Evolutionary conservation across 2,113 vertebrate genomes (phyloP).

Genomic region (Martes martes): DNA sequence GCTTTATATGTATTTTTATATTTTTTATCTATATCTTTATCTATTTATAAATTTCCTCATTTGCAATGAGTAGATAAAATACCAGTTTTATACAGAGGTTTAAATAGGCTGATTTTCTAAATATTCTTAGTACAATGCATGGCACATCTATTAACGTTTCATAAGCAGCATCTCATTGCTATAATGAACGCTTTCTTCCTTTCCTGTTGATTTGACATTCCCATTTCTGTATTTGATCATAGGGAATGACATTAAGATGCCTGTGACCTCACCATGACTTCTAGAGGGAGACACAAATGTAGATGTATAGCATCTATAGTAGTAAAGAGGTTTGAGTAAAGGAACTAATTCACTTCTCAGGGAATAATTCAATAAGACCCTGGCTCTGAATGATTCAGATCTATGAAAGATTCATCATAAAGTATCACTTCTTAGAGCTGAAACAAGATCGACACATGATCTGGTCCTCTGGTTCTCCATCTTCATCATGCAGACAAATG

Average conservation of each 20-base stretch:
- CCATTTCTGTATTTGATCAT: background rate
- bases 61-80: background rate
- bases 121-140: background rate
- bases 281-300: background rate
- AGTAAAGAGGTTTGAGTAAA: background rate
- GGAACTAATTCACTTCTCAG: slow-evolving; percentile 8
- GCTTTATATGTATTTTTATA: background rate
- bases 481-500: background rate
- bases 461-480: background rate
- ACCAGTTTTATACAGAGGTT: background rate
- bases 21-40: background rate
- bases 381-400: background rate
- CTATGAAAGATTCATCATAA: background rate
- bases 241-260: background rate
- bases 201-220: background rate
- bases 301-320: background rate
- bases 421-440: background rate
- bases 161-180: background rate
- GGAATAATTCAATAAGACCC: background rate
- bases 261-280: background rate
- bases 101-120: background rate
- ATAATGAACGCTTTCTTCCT: background rate
- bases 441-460: background rate
- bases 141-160: background rate
- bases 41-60: background rate